These are phyloP conservation scores for Megathymus violae DNA, from an alignment of 1,140 invertebrate genomes.

Conservation along the genomic window DNA sequence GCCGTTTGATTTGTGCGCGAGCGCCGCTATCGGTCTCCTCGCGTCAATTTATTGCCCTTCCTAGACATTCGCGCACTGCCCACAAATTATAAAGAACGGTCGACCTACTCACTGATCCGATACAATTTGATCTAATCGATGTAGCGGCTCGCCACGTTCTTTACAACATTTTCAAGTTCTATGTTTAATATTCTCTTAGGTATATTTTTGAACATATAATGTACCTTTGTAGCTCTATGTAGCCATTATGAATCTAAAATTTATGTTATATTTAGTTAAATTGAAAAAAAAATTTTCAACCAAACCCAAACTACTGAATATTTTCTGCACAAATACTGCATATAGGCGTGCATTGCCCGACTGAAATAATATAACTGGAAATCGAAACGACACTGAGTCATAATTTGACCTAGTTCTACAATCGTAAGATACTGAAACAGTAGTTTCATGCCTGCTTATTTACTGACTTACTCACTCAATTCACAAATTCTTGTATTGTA, in stretches of 20 bases:
- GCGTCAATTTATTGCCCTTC: constrained; percentile 70
- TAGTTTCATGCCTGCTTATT: constrained; percentile 6
- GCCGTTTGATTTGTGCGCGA: constrained; percentile 69
- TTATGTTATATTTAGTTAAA: no score
- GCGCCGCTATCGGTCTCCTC: constrained; percentile 62
- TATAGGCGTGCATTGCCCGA: constrained; percentile 8
- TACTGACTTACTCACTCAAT: neutral
- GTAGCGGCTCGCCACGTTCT: neutral
- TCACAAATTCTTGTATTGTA: neutral
- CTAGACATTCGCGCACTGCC: constrained; percentile 57
- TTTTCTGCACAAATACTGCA: neutral
- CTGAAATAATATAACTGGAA: constrained; percentile 26
- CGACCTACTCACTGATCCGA: constrained; percentile 28
- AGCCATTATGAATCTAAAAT: no score
- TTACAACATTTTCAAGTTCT: neutral
- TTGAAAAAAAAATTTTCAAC: neutral
- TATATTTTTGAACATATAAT: no score
- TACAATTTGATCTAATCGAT: constrained; percentile 10
- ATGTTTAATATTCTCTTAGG: neutral
- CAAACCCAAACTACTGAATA: neutral
- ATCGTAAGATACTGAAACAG: constrained; percentile 18
- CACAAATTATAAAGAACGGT: constrained; percentile 59
- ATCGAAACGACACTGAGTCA: constrained; percentile 22
- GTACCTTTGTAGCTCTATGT: no score
- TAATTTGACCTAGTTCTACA: constrained; percentile 15